phyloP scores from a whole-genome alignment of 1,140 invertebrate genomes.

The Bicyclus anynana region DNA sequence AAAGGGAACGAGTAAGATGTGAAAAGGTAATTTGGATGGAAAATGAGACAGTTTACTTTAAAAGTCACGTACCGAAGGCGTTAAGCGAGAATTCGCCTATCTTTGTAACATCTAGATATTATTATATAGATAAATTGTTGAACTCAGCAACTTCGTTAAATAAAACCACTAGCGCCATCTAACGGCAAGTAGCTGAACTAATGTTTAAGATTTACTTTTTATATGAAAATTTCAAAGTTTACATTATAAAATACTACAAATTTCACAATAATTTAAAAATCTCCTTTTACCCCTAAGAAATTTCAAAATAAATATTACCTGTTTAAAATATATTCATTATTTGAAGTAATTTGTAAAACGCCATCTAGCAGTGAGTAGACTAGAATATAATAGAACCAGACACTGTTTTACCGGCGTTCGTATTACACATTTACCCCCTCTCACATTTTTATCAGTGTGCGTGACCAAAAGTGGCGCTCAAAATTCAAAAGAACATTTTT shows the following conservation, averaged over 20 bases:
- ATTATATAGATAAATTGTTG: slow-evolving; percentile 1
- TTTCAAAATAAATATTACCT: too few species aligned
- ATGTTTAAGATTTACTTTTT: too few species aligned
- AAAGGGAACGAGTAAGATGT: slow-evolving; percentile 62
- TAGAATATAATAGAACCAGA: slow-evolving; percentile 4
- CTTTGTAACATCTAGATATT: slow-evolving; percentile 13
- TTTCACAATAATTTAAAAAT: too few species aligned
- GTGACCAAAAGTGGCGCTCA: slow-evolving; percentile 45
- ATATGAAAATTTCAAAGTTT: too few species aligned
- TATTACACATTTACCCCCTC: slow-evolving; percentile 17
- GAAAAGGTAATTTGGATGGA: slow-evolving; percentile 64
- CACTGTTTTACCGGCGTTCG: slow-evolving; percentile 49
- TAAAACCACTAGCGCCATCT: slow-evolving; percentile 47
- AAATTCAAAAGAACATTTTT: slow-evolving; percentile 45
- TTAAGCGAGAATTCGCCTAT: slow-evolving; percentile 31
- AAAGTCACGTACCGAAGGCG: slow-evolving; percentile 58
- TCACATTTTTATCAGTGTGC: slow-evolving; percentile 41
- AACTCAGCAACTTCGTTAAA: not conserved
- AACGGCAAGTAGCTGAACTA: slow-evolving; percentile 7
- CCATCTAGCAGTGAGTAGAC: slow-evolving; percentile 54
- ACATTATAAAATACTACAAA: too few species aligned
- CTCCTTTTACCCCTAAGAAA: too few species aligned
- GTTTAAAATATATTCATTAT: too few species aligned
- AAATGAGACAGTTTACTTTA: slow-evolving; percentile 66
- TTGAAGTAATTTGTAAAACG: slow-evolving; percentile 5